Percentiles rank a stretch among this genome's conserved stretches.
Conservation (phyloP, 2,113 vertebrate genomes). For the Rynchops niger region DNA sequence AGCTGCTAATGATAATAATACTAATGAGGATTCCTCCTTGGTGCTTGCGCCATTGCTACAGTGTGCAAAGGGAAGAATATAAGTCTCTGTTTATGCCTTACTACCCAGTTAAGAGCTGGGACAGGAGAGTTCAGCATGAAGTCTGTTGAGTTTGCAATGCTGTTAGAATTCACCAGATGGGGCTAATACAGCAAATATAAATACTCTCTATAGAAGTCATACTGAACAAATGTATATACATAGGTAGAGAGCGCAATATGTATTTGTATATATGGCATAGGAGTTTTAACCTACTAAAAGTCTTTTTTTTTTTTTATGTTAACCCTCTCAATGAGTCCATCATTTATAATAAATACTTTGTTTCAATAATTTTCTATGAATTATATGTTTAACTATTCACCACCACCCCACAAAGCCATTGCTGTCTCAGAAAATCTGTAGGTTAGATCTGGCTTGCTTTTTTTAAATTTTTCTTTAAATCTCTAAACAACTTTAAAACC, state of each 20-base stretch:
- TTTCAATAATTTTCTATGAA: background rate
- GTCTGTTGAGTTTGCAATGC: slow-evolving; percentile 43
- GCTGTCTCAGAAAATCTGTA: background rate
- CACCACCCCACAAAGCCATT: background rate
- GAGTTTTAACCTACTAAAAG: background rate
- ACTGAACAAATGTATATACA: background rate
- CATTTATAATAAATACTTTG: background rate
- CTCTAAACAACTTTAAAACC: background rate
- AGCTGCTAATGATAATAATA: background rate
- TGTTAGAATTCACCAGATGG: slow-evolving; percentile 62
- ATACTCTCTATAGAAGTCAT: background rate
- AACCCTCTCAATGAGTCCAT: background rate
- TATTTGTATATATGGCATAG: background rate
- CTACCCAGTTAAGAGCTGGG: background rate
- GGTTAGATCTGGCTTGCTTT: background rate
- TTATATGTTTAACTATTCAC: background rate
- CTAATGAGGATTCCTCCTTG: background rate
- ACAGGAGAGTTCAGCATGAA: background rate
- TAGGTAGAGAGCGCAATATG: background rate
- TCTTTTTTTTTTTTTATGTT: background rate
- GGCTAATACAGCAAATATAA: slow-evolving; percentile 58
- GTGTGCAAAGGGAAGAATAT: background rate
- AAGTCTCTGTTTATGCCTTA: background rate
- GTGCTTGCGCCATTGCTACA: background rate
- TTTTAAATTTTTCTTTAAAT: background rate